Conservation (phyloP, 2,113 vertebrate genomes). For the Notothenia rossii region DNA sequence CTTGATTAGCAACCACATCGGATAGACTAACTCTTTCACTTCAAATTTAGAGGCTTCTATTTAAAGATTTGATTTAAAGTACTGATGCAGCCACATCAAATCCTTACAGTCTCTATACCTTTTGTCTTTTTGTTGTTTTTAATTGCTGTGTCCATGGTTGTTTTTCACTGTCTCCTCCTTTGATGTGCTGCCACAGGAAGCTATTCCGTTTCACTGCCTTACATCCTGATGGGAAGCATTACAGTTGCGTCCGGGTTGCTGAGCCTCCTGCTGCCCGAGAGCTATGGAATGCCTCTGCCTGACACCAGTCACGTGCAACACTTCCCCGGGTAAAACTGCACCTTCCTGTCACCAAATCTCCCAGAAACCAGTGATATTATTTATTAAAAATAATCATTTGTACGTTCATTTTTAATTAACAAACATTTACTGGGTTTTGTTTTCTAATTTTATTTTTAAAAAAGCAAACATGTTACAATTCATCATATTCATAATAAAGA, state of each 20-base stretch:
- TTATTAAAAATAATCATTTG: neutral
- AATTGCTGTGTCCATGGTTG: neutral
- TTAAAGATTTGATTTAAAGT: neutral
- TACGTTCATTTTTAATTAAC: too few relatives aligned
- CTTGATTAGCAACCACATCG: slow-evolving; percentile 33
- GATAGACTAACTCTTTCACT: slow-evolving; percentile 1
- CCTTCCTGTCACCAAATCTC: neutral
- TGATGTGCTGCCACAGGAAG: slow-evolving; percentile 81
- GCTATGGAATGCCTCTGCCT: slow-evolving; percentile 85
- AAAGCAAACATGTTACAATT: too few relatives aligned
- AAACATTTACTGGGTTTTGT: neutral
- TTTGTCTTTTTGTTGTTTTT: slow-evolving; percentile 28
- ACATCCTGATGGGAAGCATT: slow-evolving; percentile 91
- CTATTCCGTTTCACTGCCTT: slow-evolving; percentile 88
- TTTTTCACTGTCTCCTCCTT: slow-evolving; percentile 25
- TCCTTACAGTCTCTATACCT: neutral
- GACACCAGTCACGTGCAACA: slow-evolving; percentile 90
- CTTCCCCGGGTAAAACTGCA: slow-evolving; percentile 86
- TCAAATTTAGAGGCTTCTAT: slow-evolving; percentile 10
- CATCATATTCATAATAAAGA: too few relatives aligned
- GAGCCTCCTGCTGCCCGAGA: slow-evolving; percentile 93
- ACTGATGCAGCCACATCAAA: neutral
- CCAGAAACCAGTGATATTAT: neutral
- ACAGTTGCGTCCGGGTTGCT: slow-evolving; percentile 87
- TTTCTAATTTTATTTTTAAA: neutral